phyloP scores from a whole-genome alignment of 2,113 vertebrate species.

The Heloderma charlesbogerti region DNA sequence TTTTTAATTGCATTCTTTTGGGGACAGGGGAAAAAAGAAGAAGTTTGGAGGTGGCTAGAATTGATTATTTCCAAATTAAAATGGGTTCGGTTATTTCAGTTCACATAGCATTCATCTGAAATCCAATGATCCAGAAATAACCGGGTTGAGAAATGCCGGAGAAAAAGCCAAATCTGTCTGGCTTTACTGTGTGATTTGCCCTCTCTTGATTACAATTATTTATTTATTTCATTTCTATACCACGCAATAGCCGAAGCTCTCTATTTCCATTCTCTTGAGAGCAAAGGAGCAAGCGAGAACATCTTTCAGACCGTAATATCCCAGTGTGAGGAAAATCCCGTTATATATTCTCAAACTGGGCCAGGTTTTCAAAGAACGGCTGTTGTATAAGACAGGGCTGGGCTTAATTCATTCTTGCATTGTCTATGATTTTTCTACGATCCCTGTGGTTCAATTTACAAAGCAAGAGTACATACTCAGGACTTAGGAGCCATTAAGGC shows the following conservation, averaged over 20 bases:
- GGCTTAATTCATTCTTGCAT: not conserved
- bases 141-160: not conserved
- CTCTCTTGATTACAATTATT: conserved; percentile 14
- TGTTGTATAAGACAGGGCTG: not conserved
- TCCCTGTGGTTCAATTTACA: not conserved
- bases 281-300: not conserved
- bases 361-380: not conserved
- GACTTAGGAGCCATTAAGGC: not conserved
- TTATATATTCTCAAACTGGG: not conserved
- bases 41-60: not conserved
- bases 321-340: not conserved
- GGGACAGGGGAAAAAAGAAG: not conserved
- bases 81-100: conserved; percentile 24
- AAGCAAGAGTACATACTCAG: not conserved
- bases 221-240: too few species aligned
- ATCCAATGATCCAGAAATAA: not conserved
- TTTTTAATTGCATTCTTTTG: conserved; percentile 32
- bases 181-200: conserved; percentile 1
- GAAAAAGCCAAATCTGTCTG: not conserved
- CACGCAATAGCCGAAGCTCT: too few species aligned
- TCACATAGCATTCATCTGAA: conserved; percentile 18
- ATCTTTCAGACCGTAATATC: not conserved
- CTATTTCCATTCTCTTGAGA: not conserved
- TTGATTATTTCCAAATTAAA: conserved; percentile 27
- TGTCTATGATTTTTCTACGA: not conserved